phyloP scores from a whole-genome alignment of 2,888 invertebrate species.

The Trachelus stipa region DNA sequence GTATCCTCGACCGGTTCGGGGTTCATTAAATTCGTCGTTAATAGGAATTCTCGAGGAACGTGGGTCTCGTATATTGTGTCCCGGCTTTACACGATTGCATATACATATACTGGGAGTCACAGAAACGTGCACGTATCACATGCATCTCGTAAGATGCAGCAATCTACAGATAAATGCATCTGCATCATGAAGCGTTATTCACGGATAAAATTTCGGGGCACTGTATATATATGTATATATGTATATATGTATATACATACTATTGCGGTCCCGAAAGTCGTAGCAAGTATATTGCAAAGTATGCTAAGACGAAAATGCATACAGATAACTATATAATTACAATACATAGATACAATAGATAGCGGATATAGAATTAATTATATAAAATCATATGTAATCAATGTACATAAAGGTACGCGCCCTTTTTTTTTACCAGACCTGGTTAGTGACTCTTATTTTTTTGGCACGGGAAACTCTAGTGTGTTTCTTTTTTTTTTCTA shows the following conservation, averaged over 20 bases:
- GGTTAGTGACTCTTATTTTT: not conserved
- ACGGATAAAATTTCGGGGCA: not conserved
- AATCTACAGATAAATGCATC: not conserved
- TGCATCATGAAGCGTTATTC: not conserved
- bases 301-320: not conserved
- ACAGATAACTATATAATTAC: not conserved
- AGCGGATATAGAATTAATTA: not conserved
- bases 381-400: not conserved
- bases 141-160: not conserved
- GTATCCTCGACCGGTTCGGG: not conserved
- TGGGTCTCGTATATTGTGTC: not conserved
- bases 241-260: conserved; percentile 19
- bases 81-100: not conserved
- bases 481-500: not conserved
- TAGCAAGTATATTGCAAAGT: not conserved
- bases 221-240: conserved; percentile 20
- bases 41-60: not conserved
- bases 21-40: not conserved
- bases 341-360: not conserved
- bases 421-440: not conserved
- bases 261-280: not conserved
- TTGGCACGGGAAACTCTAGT: not conserved
- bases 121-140: not conserved
- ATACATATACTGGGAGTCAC: not conserved
- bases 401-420: not conserved